phyloP scores from a whole-genome alignment of 2,888 invertebrate genomes.

The Junonia oenone region DNA sequence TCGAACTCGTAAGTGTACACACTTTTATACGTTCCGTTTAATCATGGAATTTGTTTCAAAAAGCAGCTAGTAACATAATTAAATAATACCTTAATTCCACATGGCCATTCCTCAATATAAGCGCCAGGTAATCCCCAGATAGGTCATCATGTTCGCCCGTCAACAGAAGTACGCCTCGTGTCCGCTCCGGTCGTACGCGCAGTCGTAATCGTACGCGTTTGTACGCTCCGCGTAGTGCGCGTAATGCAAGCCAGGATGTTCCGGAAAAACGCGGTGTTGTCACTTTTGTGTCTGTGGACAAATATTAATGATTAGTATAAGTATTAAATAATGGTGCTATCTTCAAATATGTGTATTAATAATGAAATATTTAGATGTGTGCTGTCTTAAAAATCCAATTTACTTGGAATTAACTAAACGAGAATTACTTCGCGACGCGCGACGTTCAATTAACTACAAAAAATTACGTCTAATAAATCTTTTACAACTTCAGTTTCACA shows the following conservation, averaged over 20 bases:
- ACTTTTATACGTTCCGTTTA: too few relatives aligned
- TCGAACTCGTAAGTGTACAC: too few relatives aligned
- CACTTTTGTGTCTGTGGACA: constrained; percentile 83
- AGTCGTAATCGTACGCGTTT: constrained; percentile 88
- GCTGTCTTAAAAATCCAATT: too few relatives aligned
- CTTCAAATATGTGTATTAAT: too few relatives aligned
- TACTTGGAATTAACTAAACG: too few relatives aligned
- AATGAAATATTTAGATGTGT: too few relatives aligned
- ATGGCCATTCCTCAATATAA: constrained; percentile 64
- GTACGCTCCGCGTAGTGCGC: constrained; percentile 92
- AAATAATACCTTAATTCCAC: constrained; percentile 60
- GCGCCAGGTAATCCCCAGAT: constrained; percentile 88
- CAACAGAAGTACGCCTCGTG: constrained; percentile 91
- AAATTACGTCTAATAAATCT: too few relatives aligned
- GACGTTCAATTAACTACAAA: too few relatives aligned
- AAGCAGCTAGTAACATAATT: background rate
- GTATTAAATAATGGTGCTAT: too few relatives aligned
- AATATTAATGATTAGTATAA: constrained; percentile 15
- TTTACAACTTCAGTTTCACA: too few relatives aligned
- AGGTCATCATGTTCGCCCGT: constrained; percentile 95
- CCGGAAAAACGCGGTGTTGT: constrained; percentile 91
- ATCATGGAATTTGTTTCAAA: too few relatives aligned
- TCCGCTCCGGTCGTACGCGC: constrained; percentile 90
- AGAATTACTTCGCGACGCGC: too few relatives aligned
- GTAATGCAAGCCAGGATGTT: constrained; percentile 91